These are phyloP conservation scores for Oligia strigilis DNA, from an alignment of 2,888 invertebrate genomes.

Conservation along the genomic window DNA sequence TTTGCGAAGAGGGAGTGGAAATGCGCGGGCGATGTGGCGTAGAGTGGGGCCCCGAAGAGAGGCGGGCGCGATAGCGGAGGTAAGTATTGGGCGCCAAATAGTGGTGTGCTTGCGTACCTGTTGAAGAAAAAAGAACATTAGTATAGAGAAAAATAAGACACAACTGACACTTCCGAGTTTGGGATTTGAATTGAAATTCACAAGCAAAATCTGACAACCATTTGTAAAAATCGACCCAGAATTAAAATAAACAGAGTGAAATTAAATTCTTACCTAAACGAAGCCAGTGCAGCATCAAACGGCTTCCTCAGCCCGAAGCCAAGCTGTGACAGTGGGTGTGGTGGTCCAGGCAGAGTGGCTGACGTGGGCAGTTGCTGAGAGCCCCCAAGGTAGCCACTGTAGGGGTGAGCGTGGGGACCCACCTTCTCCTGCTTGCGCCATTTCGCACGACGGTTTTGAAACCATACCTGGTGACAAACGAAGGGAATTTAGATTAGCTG, in stretches of 20 bases:
- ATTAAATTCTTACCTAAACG: constrained; percentile 91
- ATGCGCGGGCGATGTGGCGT: constrained; percentile 90
- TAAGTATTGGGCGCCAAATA: constrained; percentile 86
- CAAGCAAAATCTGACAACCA: background rate
- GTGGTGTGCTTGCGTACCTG: constrained; percentile 86
- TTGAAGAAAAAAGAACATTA: constrained; percentile 50
- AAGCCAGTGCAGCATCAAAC: constrained; percentile 93
- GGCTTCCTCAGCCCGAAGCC: constrained; percentile 94
- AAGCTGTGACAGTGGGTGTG: constrained; percentile 94
- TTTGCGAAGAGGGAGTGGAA: constrained; percentile 97
- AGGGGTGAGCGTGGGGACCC: constrained; percentile 97
- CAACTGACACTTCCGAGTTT: background rate
- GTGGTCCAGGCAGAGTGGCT: constrained; percentile 93
- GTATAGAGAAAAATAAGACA: background rate
- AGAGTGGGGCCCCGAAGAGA: constrained; percentile 85
- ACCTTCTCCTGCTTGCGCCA: constrained; percentile 98
- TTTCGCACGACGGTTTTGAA: constrained; percentile 97
- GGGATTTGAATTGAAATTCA: background rate
- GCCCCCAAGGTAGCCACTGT: constrained; percentile 95
- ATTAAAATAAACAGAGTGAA: background rate
- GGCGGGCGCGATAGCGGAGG: constrained; percentile 83
- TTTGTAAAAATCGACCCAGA: background rate
- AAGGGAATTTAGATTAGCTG: background rate
- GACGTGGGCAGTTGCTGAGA: constrained; percentile 91
- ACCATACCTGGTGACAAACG: constrained; percentile 95